Evolutionary conservation across 2,797 vertebrate species (phyloP), one percentile per base, ranked within the genome.

Genomic region (Staurois parvus): DNA sequence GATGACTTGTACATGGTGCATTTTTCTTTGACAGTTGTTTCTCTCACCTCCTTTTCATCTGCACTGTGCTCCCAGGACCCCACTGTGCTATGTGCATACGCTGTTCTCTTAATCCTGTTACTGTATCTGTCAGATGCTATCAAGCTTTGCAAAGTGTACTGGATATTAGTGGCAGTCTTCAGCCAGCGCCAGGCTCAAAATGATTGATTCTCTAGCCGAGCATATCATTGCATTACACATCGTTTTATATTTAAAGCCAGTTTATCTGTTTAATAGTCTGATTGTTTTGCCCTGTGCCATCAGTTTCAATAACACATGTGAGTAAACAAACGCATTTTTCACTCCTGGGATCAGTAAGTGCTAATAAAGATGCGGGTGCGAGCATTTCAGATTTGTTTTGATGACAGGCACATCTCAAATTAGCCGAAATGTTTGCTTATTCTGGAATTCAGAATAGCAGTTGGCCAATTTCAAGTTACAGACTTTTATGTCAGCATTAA

Each of bases 321-420:
- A 91, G 89, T 92, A 93, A 94, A 93, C 92, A 94, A 93, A 91
- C 0, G 0, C 90, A 91, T 94, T 94, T 93, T 91, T 94, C 92
- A 93, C 91, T 86, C 89, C 59, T 88, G 89, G 90, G 89, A 93
- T 92, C 91, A 88, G 88, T 68, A 88, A 91, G 89, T 87, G 92
- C 91, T 93, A 89, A 91, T 91, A 91, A 93, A 93, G 91, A 92
- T 90, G 91, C 92, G 88, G 87, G 76, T 88, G 88, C 85, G 89
- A 90, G 90, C 88, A 83, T 89, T 91, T 93, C 87, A 83, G 67
- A 90, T 89, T 90, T 88, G 82, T 86, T 91, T 90, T 84, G 45
- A 1, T 87, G 91, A 89, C 87, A 90, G 90, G 42, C 0, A 0
- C 28, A 0, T 90, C 84, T 88, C 88, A 90, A 89, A 90, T 78